Evolutionary conservation across 2,888 invertebrate species (phyloP), one percentile per base, ranked within the genome.

Genomic region (Micoletzkya japonica): DNA sequence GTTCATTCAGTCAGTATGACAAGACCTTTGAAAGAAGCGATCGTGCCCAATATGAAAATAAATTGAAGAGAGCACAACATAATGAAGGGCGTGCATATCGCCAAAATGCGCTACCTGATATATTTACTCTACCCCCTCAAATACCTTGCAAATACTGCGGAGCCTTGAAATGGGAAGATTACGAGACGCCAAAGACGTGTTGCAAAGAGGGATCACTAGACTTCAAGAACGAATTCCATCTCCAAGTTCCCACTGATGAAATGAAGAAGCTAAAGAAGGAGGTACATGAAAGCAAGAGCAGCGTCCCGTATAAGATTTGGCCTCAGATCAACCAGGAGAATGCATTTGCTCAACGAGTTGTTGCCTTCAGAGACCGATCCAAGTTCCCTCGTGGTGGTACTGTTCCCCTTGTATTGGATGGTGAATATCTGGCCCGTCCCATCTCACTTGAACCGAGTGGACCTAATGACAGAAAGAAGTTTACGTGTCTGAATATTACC

Each of bases 401-500:
- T 3, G 32, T 59, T 17, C 59, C 59, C 10, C 14, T 59, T 24
- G 37, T 24, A 10, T 10, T 59, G 20, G 10, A 36, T 26, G 37
- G 59, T 37, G 30, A 4, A 24, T 59, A 59, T 37, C 34, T 24
- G 26, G 59, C 37, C 2, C 7, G 36, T 4, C 36, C 59, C 0
- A 37, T 59, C 2, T 17, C 36, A 4, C n/a, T 59, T 37, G 59
- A 36, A 7, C 7, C 30, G 2, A 37, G 36, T 37, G 2, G n/a
- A n/a, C n/a, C n/a, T 2, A 6, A 57, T 2, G 30, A 30, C n/a
- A 26, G 20, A 30, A 57, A 57, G 3, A 4, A 32, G 20, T 59
- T 59, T 26, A 37, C 59, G 17, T 59, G 59, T 24, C 37, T 59
- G 4, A 36, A 37, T 4, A n/a, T 59, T 37, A 37, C 36, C 59